Base-by-base conservation (phyloP, 2,113 vertebrate genomes). In the Fregata magnificens region DNA sequence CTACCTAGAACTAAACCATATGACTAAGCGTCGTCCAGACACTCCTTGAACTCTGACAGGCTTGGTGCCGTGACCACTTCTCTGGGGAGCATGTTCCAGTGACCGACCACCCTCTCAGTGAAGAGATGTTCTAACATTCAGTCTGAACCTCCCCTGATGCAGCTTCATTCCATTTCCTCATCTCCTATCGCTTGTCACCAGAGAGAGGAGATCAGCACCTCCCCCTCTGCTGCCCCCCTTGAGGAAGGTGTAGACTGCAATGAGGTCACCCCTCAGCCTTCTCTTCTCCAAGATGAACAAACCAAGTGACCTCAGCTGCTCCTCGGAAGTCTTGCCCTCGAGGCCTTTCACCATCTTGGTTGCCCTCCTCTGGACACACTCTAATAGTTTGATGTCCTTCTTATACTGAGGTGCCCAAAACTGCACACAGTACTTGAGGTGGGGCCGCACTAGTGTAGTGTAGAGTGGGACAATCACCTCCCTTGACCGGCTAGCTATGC, bases 401-500 rank as follows among this genome's bases (percentile, higher is more conserved):
- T 45, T 45, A 45, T 45, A 45, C 45, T 9, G 18, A 45, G 45
- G 45, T 9, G 9, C 18, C 18, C 45, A 45, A 45, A 45, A 45
- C 45, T 45, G 45, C 45, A 20, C 18, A 9, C 17, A 45, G 45
- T 45, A 45, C 45, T 45, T 19, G 45, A 45, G 45, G 45, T 45
- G 45, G 4, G n/a, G 9, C 7, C 2, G 0, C 26, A 5, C 7
- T 7, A 29, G 24, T 26, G 32, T 16, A 16, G 32, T 26, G 22
- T 5, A 42, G 45, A 34, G 1, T 14, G 6, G 34, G 14, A 47
- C 14, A 47, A 6, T 25, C 7, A 16, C 22, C 10, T 47, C 17
- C 20, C 8, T 73, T 4, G 1, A 14, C 9, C 0, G 0, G 8
- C 13, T 45, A 32, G 4, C 0, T 0, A 11, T 26, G 20, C 36